These are phyloP conservation scores for Stenolophus ochropezus DNA, from an alignment of 2,888 invertebrate species.

Conservation along the genomic window DNA sequence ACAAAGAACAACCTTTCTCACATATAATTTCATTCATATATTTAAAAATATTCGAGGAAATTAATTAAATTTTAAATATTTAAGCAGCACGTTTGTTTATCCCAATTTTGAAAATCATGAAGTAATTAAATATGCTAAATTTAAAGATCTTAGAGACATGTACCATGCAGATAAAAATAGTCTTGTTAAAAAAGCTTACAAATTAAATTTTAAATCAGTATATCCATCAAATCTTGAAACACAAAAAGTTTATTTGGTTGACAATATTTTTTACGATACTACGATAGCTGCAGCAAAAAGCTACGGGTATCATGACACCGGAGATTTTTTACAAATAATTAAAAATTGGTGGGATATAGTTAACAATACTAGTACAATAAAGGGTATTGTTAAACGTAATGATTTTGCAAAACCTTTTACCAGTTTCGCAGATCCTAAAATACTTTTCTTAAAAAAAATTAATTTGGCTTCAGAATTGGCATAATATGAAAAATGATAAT, in stretches of 20 bases:
- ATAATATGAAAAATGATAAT: background rate
- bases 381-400: background rate
- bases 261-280: constrained; percentile 1
- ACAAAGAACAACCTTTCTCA: constrained; percentile 56
- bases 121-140: constrained; percentile 27
- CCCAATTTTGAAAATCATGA: constrained; percentile 50
- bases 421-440: background rate
- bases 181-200: background rate
- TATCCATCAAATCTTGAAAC: background rate
- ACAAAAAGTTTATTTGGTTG: background rate
- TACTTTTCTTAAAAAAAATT: background rate
- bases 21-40: constrained; percentile 58
- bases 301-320: background rate
- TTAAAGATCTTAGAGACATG: background rate
- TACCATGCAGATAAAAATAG: background rate
- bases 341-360: constrained; percentile 1
- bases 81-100: constrained; percentile 58
- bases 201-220: background rate
- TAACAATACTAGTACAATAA: constrained; percentile 1
- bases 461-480: background rate
- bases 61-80: constrained; percentile 61
- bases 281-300: background rate
- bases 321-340: constrained; percentile 1
- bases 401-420: background rate
- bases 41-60: constrained; percentile 61